Percentiles rank a stretch among this genome's conserved stretches.
These are phyloP conservation scores for Morone saxatilis DNA, from an alignment of 2,113 vertebrate species.

Conservation along the genomic window DNA sequence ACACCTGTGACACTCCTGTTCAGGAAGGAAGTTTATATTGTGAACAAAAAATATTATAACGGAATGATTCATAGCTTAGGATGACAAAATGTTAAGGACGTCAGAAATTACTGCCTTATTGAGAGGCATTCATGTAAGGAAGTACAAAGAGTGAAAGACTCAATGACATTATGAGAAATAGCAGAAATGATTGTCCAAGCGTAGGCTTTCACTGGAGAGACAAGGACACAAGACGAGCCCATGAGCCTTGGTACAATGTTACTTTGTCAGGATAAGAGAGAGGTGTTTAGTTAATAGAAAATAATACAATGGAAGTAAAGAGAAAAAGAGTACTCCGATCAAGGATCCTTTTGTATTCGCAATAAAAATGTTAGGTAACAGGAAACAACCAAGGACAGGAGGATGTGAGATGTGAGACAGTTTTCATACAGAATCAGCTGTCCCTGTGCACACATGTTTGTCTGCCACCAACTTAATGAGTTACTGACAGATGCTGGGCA, in stretches of 20 bases:
- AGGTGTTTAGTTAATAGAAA: not conserved
- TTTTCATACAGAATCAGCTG: constrained; percentile 10
- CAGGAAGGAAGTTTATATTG: constrained; percentile 2
- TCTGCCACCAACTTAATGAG: constrained; percentile 53
- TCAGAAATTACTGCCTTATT: constrained; percentile 25
- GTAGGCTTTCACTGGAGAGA: not conserved
- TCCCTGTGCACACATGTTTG: constrained; percentile 24
- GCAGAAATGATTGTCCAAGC: not conserved
- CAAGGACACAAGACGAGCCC: not conserved
- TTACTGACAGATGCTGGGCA: constrained; percentile 30
- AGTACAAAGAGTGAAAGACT: constrained; percentile 24
- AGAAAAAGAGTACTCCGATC: not conserved
- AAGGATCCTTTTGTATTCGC: not conserved
- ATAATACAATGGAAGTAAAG: not conserved
- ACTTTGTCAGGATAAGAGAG: not conserved
- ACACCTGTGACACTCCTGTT: constrained; percentile 38
- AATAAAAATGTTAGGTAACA: not conserved
- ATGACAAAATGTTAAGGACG: constrained; percentile 20
- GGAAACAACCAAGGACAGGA: not conserved
- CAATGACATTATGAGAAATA: constrained; percentile 11
- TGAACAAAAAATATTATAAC: constrained; percentile 16
- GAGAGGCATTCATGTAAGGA: constrained; percentile 16
- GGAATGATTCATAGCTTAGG: constrained; percentile 4
- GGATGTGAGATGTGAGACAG: not conserved
- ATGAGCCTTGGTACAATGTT: not conserved